A percentile compares a stretch with the other conserved stretches of the same genome.
These are phyloP conservation scores for Sphaerodactylus townsendi DNA, from an alignment of 2,113 vertebrate genomes.

Conservation along the genomic window DNA sequence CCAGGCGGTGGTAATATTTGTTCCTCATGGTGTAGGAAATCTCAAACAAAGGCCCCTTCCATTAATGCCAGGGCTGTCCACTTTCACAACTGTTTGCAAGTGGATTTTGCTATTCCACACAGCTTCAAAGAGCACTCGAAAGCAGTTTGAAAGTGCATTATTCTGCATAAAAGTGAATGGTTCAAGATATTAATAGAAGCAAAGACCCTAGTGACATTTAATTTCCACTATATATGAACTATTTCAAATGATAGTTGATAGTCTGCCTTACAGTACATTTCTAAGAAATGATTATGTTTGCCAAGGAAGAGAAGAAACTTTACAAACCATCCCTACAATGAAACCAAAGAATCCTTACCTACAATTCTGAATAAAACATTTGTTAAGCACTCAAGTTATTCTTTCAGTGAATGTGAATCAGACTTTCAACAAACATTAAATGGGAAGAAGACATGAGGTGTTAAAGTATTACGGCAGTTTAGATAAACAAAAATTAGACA, in stretches of 20 bases:
- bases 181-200: neutral
- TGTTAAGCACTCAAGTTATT: neutral
- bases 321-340: conserved; percentile 2
- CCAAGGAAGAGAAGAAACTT: neutral
- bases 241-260: conserved; percentile 1
- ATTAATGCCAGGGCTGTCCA: too few relatives aligned
- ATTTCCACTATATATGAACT: neutral
- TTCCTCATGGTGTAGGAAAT: neutral
- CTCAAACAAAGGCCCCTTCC: too few relatives aligned
- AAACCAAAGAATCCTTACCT: neutral
- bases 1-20: neutral
- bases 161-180: too few relatives aligned
- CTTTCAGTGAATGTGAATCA: conserved; percentile 12
- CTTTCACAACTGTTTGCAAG: too few relatives aligned
- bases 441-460: conserved; percentile 25
- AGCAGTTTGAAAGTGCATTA: too few relatives aligned
- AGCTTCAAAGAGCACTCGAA: too few relatives aligned
- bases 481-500: conserved; percentile 51
- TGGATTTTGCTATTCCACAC: too few relatives aligned
- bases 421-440: conserved; percentile 21
- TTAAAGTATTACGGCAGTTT: conserved; percentile 48
- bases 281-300: neutral
- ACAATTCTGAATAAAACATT: neutral
- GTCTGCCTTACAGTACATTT: neutral
- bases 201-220: neutral